These are phyloP conservation scores for Hydrolagus affinis DNA, from an alignment of 2,113 vertebrate genomes.

Conservation along the genomic window DNA sequence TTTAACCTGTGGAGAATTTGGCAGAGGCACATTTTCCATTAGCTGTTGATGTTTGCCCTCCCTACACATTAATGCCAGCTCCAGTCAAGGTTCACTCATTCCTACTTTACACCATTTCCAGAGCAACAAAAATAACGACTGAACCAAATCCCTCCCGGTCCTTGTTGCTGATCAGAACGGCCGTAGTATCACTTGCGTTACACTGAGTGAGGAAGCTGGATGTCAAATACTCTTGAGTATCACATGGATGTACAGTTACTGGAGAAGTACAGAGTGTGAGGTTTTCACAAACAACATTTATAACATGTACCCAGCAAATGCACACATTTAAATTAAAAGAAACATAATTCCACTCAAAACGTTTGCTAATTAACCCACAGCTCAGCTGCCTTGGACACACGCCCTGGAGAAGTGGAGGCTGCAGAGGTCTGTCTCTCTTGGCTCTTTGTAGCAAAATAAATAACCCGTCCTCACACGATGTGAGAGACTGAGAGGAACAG, in stretches of 20 bases:
- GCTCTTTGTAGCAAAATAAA: neutral
- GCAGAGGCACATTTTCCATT: neutral
- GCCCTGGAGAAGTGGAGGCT: neutral
- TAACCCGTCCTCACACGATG: neutral
- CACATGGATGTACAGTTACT: neutral
- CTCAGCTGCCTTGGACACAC: neutral
- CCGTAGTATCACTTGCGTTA: neutral
- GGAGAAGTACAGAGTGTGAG: constrained; percentile 9
- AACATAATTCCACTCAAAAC: constrained; percentile 12
- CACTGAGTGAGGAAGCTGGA: neutral
- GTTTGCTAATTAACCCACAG: constrained; percentile 1
- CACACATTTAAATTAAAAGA: constrained; percentile 7
- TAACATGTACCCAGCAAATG: constrained; percentile 21
- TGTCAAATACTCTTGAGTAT: neutral
- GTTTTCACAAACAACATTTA: constrained; percentile 30
- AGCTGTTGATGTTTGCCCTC: neutral
- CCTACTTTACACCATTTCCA: neutral
- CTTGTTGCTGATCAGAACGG: constrained; percentile 1
- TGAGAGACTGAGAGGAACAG: neutral
- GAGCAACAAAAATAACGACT: constrained; percentile 10
- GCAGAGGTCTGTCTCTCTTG: neutral
- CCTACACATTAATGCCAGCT: neutral
- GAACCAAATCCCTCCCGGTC: neutral
- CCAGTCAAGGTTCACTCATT: constrained; percentile 3
- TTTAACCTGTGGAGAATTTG: neutral